phyloP scores from a whole-genome alignment of 1,140 invertebrate genomes.

The Stenopsyche tienmushanensis region DNA sequence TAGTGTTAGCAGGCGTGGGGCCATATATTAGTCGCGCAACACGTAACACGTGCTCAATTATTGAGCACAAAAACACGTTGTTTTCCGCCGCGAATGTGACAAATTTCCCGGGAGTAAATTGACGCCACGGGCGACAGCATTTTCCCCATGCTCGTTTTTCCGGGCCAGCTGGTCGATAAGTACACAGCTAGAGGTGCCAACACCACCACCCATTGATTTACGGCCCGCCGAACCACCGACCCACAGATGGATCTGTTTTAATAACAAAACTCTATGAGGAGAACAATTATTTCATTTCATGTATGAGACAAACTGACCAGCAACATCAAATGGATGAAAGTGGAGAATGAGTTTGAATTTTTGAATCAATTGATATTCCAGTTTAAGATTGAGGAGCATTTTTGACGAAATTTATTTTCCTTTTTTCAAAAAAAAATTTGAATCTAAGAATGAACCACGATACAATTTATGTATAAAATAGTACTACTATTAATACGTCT shows the following conservation, averaged over 20 bases:
- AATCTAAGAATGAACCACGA: too few species aligned
- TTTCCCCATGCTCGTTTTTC: constrained; percentile 7
- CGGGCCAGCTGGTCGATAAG: neutral
- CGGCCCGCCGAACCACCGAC: neutral
- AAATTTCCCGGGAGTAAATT: constrained; percentile 4
- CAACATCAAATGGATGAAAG: too few species aligned
- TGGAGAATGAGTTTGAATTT: too few species aligned
- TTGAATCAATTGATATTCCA: too few species aligned
- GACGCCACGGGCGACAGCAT: constrained; percentile 10
- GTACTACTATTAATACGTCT: too few species aligned
- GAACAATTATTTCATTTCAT: neutral
- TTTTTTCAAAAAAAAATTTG: too few species aligned
- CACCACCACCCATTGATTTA: neutral
- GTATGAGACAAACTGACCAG: too few species aligned
- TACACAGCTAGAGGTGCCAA: too few species aligned
- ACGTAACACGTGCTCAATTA: constrained; percentile 8
- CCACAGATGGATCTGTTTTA: neutral
- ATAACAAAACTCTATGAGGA: neutral
- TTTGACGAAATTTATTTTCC: too few species aligned
- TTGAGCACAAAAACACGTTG: constrained; percentile 12
- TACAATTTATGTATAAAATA: too few species aligned
- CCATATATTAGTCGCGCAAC: neutral
- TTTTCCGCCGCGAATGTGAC: constrained; percentile 11
- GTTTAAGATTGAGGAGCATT: too few species aligned
- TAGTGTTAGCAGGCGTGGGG: neutral